phyloP scores from a whole-genome alignment of 2,888 invertebrate genomes.

The Andrena trimmerana region DNA sequence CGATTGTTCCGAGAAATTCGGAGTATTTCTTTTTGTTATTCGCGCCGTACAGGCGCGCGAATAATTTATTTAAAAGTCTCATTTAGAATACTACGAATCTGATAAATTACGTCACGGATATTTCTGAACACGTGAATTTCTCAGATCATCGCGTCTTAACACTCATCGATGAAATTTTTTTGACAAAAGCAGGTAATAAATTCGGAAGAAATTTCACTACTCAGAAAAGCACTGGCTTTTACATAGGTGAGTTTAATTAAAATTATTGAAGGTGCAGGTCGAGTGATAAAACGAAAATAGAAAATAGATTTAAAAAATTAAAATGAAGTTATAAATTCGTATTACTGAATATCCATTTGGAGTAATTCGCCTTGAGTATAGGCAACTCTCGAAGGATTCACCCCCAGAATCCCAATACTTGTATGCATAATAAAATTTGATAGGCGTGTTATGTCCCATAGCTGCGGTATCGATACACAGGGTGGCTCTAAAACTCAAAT shows the following conservation, averaged over 20 bases:
- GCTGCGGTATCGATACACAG: not conserved
- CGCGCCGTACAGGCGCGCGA: not conserved
- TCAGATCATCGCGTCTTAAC: not conserved
- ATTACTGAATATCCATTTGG: not conserved
- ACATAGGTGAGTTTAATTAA: too few relatives aligned
- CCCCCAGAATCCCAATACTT: not conserved
- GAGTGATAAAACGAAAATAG: not conserved
- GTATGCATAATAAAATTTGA: constrained; percentile 10
- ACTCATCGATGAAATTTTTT: not conserved
- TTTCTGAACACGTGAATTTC: not conserved
- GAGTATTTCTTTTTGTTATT: not conserved
- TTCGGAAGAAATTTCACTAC: too few relatives aligned
- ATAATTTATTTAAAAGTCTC: not conserved
- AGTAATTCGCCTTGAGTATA: too few relatives aligned
- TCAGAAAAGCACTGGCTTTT: too few relatives aligned
- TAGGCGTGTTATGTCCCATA: not conserved
- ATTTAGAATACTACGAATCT: not conserved
- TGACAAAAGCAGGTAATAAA: not conserved
- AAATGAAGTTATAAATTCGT: not conserved
- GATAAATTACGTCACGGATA: not conserved
- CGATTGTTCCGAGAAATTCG: constrained; percentile 20
- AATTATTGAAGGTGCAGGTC: too few relatives aligned
- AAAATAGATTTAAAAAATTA: not conserved
- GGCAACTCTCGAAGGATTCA: not conserved
- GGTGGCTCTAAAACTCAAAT: not conserved